Base-by-base conservation (phyloP, 2,888 invertebrate species). In the Sisyra nigra region DNA sequence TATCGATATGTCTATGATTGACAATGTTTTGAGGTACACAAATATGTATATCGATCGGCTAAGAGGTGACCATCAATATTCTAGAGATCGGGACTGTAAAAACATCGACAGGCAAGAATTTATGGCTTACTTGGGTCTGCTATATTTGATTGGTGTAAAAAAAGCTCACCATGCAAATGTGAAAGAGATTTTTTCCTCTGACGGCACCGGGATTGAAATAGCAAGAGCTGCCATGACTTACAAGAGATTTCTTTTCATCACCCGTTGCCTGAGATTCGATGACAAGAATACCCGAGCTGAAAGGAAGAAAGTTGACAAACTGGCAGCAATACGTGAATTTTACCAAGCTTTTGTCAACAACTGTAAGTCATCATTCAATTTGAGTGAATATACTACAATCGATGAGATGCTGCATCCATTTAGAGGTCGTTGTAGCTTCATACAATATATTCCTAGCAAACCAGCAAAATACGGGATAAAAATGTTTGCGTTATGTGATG, bases 371-470 rank as follows among this genome's bases (percentile, higher is more conserved):
- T 41, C 38, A 44, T 49, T 48, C 38, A 41, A 19, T 44, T 40
- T 45, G 31, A 48, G 50, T 40, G 45, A 48, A 45, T 45, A 46
- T 46, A 47, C 52, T 7, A 54, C 49, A 40, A 39, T 50, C 29
- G 50, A 52, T 44, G 49, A 50, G 45, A 49, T 48, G 45, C 43
- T 54, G 32, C 45, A 47, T 38, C 47, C 50, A 11, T 53, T 53
- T 42, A 46, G 51, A 44, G 53, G 52, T 33, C 44, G 50, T 8
- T 55, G 55, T 40, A 29, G 35, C 24, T 52, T 53, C 45, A 44
- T 44, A 19, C 52, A 55, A 45, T 57, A 53, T 42, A 53, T 54
- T 14, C 52, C 55, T 18, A 44, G 48, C 19, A 51, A 57, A 49
- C 49, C 55, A 29, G 49, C 45, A 7, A 50, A 49, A 43, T 53